Percentiles rank a stretch among this genome's conserved stretches.
Conservation (phyloP, 2,888 invertebrate genomes). For the Anthrax anthrax region DNA sequence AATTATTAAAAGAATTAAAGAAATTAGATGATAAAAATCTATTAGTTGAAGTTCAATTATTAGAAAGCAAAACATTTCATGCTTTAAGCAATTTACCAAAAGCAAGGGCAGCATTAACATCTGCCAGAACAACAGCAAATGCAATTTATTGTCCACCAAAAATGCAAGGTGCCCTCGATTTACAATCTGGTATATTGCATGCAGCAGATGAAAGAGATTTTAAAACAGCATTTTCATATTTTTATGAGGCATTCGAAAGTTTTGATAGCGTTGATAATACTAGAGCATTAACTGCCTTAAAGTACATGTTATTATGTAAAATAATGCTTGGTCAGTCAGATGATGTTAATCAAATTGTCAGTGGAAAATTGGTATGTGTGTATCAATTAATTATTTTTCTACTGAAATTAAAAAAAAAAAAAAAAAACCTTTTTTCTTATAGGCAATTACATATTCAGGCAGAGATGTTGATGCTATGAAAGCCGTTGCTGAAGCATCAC, state of each 20-base stretch:
- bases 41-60: conserved; percentile 91
- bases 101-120: conserved; percentile 90
- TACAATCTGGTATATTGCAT: conserved; percentile 95
- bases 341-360: conserved; percentile 87
- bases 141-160: conserved; percentile 98
- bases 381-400: not conserved
- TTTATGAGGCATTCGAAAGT: conserved; percentile 98
- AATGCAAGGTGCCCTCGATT: conserved; percentile 92
- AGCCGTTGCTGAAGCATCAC: conserved; percentile 89
- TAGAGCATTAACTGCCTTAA: conserved; percentile 87
- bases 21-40: conserved; percentile 98
- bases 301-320: conserved; percentile 98
- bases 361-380: conserved; percentile 63
- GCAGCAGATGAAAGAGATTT: conserved; percentile 99
- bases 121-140: conserved; percentile 98
- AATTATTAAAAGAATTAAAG: conserved; percentile 86
- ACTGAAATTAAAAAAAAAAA: too few species aligned
- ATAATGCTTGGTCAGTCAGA: conserved; percentile 96
- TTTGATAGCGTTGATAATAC: conserved; percentile 88
- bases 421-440: too few species aligned
- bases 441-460: conserved; percentile 89
- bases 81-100: conserved; percentile 93
- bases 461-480: conserved; percentile 97
- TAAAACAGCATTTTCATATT: conserved; percentile 99
- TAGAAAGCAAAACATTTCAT: conserved; percentile 98